Evolutionary conservation across 2,113 vertebrate genomes (phyloP).

Genomic region (Polyodon spathula): DNA sequence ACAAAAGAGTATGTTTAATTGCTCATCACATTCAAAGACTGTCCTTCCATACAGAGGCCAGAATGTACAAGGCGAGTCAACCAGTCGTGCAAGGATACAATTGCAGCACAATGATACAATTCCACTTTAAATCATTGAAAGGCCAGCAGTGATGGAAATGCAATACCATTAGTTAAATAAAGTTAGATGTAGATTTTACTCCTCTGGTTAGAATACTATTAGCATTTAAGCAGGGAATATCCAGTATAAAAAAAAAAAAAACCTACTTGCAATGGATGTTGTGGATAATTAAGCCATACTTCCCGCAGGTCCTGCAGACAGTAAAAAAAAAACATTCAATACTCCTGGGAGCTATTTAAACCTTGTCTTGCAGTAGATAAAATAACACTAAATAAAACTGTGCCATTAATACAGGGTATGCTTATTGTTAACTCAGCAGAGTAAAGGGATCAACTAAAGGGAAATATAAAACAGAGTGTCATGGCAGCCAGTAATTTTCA

Average conservation of each 20-base stretch:
- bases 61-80: too few relatives aligned
- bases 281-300: constrained; percentile 96
- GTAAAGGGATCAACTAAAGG: constrained; percentile 14
- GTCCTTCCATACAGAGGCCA: too few relatives aligned
- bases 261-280: constrained; percentile 94
- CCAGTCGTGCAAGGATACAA: too few relatives aligned
- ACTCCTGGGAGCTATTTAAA: constrained; percentile 53
- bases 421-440: constrained; percentile 52
- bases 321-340: constrained; percentile 50
- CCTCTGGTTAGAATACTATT: too few relatives aligned
- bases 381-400: constrained; percentile 41
- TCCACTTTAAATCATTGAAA: too few relatives aligned
- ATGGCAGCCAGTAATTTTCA: neutral
- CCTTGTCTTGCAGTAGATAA: constrained; percentile 39
- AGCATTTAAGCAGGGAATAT: too few relatives aligned
- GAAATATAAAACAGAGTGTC: constrained; percentile 1
- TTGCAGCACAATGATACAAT: too few relatives aligned
- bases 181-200: too few relatives aligned
- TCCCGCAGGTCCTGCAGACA: constrained; percentile 82
- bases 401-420: constrained; percentile 28
- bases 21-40: too few relatives aligned
- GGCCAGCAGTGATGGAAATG: too few relatives aligned
- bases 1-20: too few relatives aligned
- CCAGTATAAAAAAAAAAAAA: constrained; percentile 16
- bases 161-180: too few relatives aligned